These are phyloP conservation scores for Nebria ingens DNA, from an alignment of 1,140 invertebrate genomes.

Conservation along the genomic window DNA sequence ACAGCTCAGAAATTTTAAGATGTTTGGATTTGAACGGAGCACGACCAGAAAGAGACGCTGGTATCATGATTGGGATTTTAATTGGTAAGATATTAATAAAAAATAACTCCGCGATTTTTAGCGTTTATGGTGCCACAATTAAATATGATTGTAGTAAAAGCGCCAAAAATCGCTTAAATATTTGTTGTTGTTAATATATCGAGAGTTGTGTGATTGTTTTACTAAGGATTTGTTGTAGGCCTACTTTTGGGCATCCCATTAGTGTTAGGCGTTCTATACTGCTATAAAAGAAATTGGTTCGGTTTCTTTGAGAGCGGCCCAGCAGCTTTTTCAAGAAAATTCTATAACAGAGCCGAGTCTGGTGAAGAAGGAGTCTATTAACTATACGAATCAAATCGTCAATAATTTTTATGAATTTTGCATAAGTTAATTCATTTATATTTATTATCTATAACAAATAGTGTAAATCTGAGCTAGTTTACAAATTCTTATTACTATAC, in stretches of 20 bases:
- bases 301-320: conserved; percentile 37
- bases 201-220: too few relatives aligned
- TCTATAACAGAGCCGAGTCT: conserved; percentile 51
- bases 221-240: too few relatives aligned
- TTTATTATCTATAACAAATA: too few relatives aligned
- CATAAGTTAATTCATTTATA: too few relatives aligned
- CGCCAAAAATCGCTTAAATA: too few relatives aligned
- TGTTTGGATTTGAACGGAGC: conserved; percentile 49
- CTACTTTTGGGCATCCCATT: conserved; percentile 54
- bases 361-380: conserved; percentile 29
- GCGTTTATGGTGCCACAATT: background rate
- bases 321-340: conserved; percentile 49
- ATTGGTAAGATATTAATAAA: conserved; percentile 37
- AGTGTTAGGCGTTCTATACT: conserved; percentile 41
- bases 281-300: conserved; percentile 52
- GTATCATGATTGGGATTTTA: conserved; percentile 53
- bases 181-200: too few relatives aligned
- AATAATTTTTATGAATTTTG: too few relatives aligned
- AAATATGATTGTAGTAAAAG: background rate
- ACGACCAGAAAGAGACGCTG: conserved; percentile 50
- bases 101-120: background rate
- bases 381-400: too few relatives aligned
- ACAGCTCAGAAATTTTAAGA: conserved; percentile 43
- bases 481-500: too few relatives aligned
- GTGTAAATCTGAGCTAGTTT: too few relatives aligned